Base-by-base conservation (phyloP, 2,888 invertebrate species). In the Piscicola geometra region DNA sequence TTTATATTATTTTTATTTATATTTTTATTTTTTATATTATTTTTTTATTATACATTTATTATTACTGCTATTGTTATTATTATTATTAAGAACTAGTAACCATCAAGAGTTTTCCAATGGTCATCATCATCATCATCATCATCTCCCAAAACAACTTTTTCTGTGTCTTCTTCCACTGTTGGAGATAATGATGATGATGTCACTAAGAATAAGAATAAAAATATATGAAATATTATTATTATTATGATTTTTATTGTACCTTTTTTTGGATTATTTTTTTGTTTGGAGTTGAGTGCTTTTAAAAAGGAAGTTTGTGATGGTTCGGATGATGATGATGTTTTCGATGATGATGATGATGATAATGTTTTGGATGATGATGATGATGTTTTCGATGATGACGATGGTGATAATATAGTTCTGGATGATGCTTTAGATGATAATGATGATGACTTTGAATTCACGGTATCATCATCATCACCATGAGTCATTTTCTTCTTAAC, bases 211-310 rank as follows among this genome's bases (percentile, higher is more conserved):
- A 30, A 30, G 18, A 30, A 21, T 68, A 30, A 28, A n/a, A 70
- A 3, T 36, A 41, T 12, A 5, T n/a, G 1, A 12, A 70, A 41
- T 70, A 70, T 68, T 68, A 68, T 68, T n/a, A 35, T 68, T 28
- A 21, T 15, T 12, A 68, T 12, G 3, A 68, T 68, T n/a, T 15
- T 68, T 28, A 3, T 15, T 21, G 3, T 2, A 68, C 68, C 32
- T 68, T 9, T 9, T 68, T 35, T n/a, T 9, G 3, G 3, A 3
- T n/a, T n/a, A n/a, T 28, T n/a, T 68, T 15, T 2, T 28, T 15
- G 68, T 32, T 32, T 35, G n/a, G 33, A 68, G n/a, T 15, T 35
- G 36, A 35, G 68, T 15, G 68, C 32, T 68, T 32, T 15, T 3
- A 28, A 35, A 28, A 35, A 35, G 30, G 68, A 35, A 9, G 68